Evolutionary conservation across 2,113 vertebrate species (phyloP), one percentile per base, ranked within the genome.

Genomic region (Kryptolebias marmoratus): DNA sequence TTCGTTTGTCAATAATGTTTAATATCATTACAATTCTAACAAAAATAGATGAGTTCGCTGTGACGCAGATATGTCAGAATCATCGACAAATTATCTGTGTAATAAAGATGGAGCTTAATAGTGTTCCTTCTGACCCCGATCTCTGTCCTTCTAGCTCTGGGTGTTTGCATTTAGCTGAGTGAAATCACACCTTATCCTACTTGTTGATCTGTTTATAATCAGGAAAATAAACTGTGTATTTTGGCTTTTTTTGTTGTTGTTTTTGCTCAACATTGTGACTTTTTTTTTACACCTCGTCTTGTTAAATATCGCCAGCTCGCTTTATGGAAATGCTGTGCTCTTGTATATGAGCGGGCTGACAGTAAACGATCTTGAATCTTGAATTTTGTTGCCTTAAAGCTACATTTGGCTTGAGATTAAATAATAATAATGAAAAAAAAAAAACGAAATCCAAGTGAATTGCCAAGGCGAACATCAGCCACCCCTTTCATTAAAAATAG

Each of bases 1-100:
- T 82, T 73, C 73, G 55, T 85, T 77, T 73, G 82, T 91, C 91
- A 88, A 91, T 93, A 90, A 68, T 68, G 68, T 78, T 86, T 82
- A 69, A 91, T 90, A 90, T 84, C 60, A 81, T 82, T 77, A 85
- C 80, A 83, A 72, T 89, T 88, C 58, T 82, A 82, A 89, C 74
- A 61, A 73, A 83, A 90, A 91, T 81, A 52, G 87, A 93, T 87
- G 78, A 82, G 64, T 79, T 79, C 45, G 64, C 44, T 59, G 68
- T 55, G 50, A 80, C 80, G 77, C 66, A 68, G 65, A 31, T 49
- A 0, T 63, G 83, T 90, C 79, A 87, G 78, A 84, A 80, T 68
- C 83, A 92, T 92, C 75, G 88, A 86, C 74, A 57, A 72, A 61
- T 84, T 86, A 45, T 81, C 48, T 61, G 28, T 56, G 65, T 85